Base-by-base conservation (phyloP, 23 tunicate species). In the Trididemnum miniatum region DNA sequence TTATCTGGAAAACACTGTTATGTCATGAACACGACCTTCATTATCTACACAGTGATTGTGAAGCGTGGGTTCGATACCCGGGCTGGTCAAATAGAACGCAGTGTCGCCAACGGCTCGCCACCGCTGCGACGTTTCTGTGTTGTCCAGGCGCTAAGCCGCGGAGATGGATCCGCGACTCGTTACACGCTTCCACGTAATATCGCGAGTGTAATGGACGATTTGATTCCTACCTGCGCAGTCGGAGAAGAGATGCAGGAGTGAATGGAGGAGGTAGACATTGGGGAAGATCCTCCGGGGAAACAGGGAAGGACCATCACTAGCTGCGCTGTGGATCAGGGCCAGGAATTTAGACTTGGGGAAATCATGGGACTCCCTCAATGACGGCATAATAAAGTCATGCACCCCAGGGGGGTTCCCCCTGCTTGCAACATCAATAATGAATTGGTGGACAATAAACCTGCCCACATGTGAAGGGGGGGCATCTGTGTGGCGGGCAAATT, bases 311-410 rank as follows among this genome's bases (percentile, higher is more conserved):
- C 27, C 57, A 30, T 20, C 31, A 7, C 31, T 27, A n/a, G 59
- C 22, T 1, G 79, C 57, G 29, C 12, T 2, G 20, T 22, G 31
- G 9, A 38, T 15, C 5, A 5, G 59, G n/a, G 38, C 3, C 28
- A 73, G 59, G 12, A 73, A 26, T 22, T 18, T 1, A 5, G 29
- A 3, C 1, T 24, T n/a, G 0, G 81, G 87, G 31, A 83, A 83
- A 26, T 37, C 59, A 0, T n/a, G 15, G 69, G 27, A 34, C 31
- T 32, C 31, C 59, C 67, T 51, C 52, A 85, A 67, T 27, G 59
- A 60, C 52, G 89, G 89, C 32, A 85, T 34, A 27, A 85, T 50
- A 39, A 33, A 85, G 51, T 77, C 39, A 32, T 85, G 59, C 25
- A 77, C 50, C 32, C 34, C 69, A 2, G 25, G 67, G 35, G 71